phyloP scores from a whole-genome alignment of 2,113 vertebrate genomes.

The Micromys minutus region DNA sequence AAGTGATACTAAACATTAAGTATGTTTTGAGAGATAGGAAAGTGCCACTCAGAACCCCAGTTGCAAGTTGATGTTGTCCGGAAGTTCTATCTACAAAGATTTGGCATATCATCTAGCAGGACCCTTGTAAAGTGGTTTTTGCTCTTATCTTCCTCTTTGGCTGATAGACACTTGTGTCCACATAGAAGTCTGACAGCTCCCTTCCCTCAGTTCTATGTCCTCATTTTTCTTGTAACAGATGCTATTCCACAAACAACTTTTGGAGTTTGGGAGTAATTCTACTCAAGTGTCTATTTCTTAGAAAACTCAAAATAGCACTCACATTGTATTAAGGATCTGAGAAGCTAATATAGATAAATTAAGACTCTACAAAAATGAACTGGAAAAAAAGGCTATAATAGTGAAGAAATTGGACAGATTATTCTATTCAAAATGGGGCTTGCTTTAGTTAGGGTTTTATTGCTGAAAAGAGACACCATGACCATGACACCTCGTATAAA shows the following conservation, averaged over 20 bases:
- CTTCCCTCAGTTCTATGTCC: not conserved
- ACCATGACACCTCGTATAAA: not conserved
- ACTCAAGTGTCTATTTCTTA: not conserved
- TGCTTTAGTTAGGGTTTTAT: too few species aligned
- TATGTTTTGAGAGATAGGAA: not conserved
- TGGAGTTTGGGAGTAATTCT: not conserved
- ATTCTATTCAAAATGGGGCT: not conserved
- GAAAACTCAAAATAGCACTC: not conserved
- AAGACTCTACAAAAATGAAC: not conserved
- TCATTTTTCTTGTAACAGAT: not conserved
- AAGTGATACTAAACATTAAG: slow-evolving; percentile 7
- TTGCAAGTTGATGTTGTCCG: not conserved
- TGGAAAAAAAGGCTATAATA: not conserved
- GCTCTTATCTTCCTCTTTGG: not conserved
- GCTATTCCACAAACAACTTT: not conserved
- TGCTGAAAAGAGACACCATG: not conserved
- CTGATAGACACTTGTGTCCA: not conserved
- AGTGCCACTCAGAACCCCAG: not conserved
- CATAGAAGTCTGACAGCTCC: not conserved
- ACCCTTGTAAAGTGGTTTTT: not conserved
- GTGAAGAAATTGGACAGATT: slow-evolving; percentile 3
- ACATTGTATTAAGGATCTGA: not conserved
- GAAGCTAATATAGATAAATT: not conserved
- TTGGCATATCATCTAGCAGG: not conserved
- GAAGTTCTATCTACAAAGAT: not conserved